Evolutionary conservation across 1,140 invertebrate species (phyloP), one percentile per base, ranked within the genome.

Genomic region (Apis mellifera): DNA sequence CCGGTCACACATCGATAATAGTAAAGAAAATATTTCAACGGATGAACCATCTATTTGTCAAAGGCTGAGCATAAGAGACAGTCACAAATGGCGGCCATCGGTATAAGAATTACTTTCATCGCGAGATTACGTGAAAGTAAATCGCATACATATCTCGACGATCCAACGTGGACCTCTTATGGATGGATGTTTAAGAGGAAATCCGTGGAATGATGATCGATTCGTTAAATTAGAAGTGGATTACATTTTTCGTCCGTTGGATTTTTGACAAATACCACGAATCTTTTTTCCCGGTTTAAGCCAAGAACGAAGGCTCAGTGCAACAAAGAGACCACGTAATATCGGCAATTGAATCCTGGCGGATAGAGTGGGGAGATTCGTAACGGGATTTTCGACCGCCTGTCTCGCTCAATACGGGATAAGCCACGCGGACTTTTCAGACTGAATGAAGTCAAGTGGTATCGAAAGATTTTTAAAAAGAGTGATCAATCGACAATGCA

Each of bases 331-430:
- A 60, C 60, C 74, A 59, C 74, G 68, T 89, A 85, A 88, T 88
- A 85, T 84, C 83, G 70, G 54, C 85, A 86, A 89, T 89, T 86
- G 84, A 86, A 88, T 89, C 82, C 74, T 80, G 59, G 65, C 69
- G 82, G 65, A 85, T 86, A 60, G 57, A 88, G 75, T 70, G 76
- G 52, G 66, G 66, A 87, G 83, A 89, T 89, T 84, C 84, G 82
- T 88, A 84, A 86, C 73, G 70, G 86, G 82, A 89, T 89, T 89
- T 87, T 79, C 76, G 83, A 83, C 65, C 80, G 59, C 59, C 69
- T 78, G 70, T 86, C 82, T 86, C 59, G 70, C 78, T 86, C 70
- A 59, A n/a, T 55, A 72, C 73, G 74, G 32, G 75, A 88, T 88
- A 86, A 86, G 71, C 76, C 60, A 62, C 78, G 23, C 64, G 76